These are phyloP conservation scores for Gymnogyps californianus DNA, from an alignment of 2,113 vertebrate genomes.

Conservation along the genomic window DNA sequence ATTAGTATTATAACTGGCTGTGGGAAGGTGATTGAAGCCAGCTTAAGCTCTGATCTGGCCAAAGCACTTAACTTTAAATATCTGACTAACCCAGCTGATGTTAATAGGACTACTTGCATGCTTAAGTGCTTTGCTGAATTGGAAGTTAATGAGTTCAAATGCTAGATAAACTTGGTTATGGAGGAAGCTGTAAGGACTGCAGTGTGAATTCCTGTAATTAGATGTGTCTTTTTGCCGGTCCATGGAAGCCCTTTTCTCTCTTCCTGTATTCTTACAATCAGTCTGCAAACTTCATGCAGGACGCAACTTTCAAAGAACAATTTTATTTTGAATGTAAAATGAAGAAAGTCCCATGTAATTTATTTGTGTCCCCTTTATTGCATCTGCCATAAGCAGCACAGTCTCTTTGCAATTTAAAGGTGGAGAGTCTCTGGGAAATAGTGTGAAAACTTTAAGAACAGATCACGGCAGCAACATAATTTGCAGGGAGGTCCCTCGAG, in stretches of 20 bases:
- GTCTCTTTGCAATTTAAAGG: background rate
- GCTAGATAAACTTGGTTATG: background rate
- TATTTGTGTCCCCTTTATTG: background rate
- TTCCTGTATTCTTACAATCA: background rate
- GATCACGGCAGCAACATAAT: background rate
- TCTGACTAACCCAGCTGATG: background rate
- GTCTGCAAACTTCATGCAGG: background rate
- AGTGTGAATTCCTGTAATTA: background rate
- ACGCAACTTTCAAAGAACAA: background rate
- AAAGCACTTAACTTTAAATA: background rate
- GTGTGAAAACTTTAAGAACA: background rate
- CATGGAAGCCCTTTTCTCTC: background rate
- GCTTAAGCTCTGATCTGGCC: background rate
- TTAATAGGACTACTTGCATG: background rate
- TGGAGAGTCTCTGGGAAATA: background rate
- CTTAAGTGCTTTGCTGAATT: background rate
- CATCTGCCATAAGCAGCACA: background rate
- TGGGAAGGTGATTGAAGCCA: background rate
- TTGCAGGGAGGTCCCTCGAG: background rate
- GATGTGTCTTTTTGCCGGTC: background rate
- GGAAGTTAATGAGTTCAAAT: slow-evolving; percentile 19
- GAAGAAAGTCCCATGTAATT: background rate
- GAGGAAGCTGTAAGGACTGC: background rate
- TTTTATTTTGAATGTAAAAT: background rate
- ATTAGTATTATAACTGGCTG: background rate